Conservation (phyloP, 92 coral and sea anemone species). For the Muricea muricata region DNA sequence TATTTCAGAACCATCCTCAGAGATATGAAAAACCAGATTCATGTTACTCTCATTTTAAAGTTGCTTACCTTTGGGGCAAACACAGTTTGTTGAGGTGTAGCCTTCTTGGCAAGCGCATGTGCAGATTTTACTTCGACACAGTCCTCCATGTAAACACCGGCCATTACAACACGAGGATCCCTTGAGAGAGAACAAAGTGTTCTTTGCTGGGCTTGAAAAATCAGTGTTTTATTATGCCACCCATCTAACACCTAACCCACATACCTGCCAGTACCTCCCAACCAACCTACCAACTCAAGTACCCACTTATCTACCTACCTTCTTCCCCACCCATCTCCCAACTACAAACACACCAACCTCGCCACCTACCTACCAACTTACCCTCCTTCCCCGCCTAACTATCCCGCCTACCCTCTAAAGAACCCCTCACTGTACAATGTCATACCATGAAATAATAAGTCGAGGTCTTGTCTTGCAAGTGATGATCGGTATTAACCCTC, state of each 20-base stretch:
- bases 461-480: background rate
- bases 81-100: background rate
- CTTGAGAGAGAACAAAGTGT: background rate
- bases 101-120: background rate
- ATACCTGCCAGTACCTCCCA: no score
- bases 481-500: background rate
- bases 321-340: no score
- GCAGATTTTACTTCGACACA: slow-evolving; percentile 1
- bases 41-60: background rate
- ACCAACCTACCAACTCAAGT: no score
- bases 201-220: background rate
- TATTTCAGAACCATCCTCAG: no score
- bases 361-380: background rate
- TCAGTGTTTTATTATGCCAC: no score
- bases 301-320: no score
- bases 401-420: background rate
- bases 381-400: no score
- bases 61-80: background rate
- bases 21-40: no score
- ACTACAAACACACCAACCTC: background rate
- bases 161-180: background rate
- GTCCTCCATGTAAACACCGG: background rate
- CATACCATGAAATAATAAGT: background rate
- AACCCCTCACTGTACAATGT: background rate
- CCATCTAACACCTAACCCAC: no score